phyloP scores from a whole-genome alignment of 2,888 invertebrate genomes.

The Drosophila falleni region DNA sequence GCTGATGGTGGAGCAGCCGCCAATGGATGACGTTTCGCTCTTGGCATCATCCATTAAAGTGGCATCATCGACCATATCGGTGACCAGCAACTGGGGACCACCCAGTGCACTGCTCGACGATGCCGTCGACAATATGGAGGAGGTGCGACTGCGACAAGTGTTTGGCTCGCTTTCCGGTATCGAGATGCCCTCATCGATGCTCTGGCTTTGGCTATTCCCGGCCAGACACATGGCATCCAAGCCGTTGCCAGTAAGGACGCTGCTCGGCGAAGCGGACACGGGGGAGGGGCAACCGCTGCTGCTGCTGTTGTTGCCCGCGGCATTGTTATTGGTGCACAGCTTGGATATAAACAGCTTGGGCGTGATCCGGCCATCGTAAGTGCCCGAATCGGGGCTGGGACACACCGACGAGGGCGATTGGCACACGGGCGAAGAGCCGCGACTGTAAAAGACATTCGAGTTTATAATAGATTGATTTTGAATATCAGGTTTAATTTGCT shows the following conservation, averaged over 20 bases:
- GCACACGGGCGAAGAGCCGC: conserved; percentile 85
- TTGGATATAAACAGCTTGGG: conserved; percentile 85
- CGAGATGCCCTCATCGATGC: conserved; percentile 82
- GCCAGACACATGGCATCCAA: conserved; percentile 61
- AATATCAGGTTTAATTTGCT: background rate
- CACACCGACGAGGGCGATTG: conserved; percentile 86
- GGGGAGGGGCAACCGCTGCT: conserved; percentile 84
- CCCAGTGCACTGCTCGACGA: conserved; percentile 57
- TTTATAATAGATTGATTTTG: background rate
- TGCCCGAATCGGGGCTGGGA: conserved; percentile 85
- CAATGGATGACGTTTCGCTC: conserved; percentile 82
- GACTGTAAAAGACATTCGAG: conserved; percentile 66
- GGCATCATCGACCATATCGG: conserved; percentile 80
- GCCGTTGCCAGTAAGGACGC: conserved; percentile 51
- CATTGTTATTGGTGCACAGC: conserved; percentile 82
- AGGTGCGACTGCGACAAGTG: conserved; percentile 64
- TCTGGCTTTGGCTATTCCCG: conserved; percentile 79
- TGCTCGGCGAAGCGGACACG: conserved; percentile 82
- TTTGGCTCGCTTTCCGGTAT: conserved; percentile 74
- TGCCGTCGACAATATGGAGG: conserved; percentile 63
- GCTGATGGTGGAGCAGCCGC: conserved; percentile 82
- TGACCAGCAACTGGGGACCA: conserved; percentile 68
- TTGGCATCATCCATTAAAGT: conserved; percentile 84
- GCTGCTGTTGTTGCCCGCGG: conserved; percentile 61
- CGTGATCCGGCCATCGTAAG: conserved; percentile 85